phyloP scores from a whole-genome alignment of 2,797 vertebrate genomes.

The Anguilla obscura region DNA sequence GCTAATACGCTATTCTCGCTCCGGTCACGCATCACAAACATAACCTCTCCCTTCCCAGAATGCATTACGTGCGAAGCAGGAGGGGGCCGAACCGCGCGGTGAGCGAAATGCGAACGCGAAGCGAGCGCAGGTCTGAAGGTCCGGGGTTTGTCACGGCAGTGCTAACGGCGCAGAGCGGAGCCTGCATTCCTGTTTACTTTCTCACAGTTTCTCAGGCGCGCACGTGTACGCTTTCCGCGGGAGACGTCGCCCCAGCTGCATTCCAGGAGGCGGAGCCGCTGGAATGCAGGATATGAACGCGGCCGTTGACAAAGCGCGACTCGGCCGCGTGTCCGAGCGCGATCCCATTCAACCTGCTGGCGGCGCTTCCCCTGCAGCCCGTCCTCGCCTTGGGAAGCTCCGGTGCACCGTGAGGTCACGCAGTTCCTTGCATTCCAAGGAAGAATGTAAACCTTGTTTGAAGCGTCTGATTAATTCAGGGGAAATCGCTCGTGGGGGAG shows the following conservation, averaged over 20 bases:
- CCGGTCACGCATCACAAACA: neutral
- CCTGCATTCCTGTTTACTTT: constrained; percentile 64
- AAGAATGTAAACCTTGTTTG: constrained; percentile 61
- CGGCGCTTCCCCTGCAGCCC: constrained; percentile 33
- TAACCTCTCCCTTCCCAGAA: neutral
- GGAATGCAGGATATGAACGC: constrained; percentile 69
- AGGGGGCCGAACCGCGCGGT: neutral
- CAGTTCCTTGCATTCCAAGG: constrained; percentile 45
- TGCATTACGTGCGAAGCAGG: neutral
- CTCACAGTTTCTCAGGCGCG: constrained; percentile 54
- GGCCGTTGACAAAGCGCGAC: constrained; percentile 70
- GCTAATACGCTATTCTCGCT: neutral
- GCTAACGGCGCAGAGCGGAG: constrained; percentile 34
- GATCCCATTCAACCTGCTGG: constrained; percentile 49
- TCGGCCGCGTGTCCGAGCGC: constrained; percentile 66
- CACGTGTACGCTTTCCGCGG: neutral
- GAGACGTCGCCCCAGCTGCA: constrained; percentile 49
- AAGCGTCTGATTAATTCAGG: constrained; percentile 67
- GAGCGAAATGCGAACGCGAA: constrained; percentile 19
- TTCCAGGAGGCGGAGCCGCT: constrained; percentile 69
- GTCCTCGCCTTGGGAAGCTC: constrained; percentile 35
- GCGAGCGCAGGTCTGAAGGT: constrained; percentile 60
- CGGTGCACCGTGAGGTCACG: constrained; percentile 44
- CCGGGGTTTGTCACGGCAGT: constrained; percentile 52
- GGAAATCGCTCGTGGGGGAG: constrained; percentile 64